phyloP scores from a whole-genome alignment of 2,113 vertebrate genomes.

The Procavia capensis region DNA sequence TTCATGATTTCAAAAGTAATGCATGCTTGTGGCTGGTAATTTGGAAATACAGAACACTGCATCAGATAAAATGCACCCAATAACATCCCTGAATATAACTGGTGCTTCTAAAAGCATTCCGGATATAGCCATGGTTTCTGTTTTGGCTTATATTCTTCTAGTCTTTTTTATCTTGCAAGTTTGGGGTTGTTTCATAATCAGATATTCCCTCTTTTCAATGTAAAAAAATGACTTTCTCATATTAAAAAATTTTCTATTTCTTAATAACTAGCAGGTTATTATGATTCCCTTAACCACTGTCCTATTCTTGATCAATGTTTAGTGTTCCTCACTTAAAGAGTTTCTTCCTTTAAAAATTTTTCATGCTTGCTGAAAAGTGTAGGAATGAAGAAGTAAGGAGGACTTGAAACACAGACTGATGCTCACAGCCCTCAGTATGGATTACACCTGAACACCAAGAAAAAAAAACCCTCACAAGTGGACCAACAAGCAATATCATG shows the following conservation, averaged over 20 bases:
- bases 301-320: constrained; percentile 35
- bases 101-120: not conserved
- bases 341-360: too few relatives aligned
- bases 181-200: not conserved
- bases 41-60: not conserved
- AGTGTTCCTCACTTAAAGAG: not conserved
- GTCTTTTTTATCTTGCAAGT: not conserved
- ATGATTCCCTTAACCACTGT: constrained; percentile 9
- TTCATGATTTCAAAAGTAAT: not conserved
- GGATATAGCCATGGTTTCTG: not conserved
- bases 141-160: not conserved
- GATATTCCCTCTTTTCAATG: not conserved
- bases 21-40: not conserved
- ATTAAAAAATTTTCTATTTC: not conserved
- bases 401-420: too few relatives aligned
- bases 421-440: too few relatives aligned
- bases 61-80: not conserved
- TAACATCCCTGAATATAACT: rapidly evolving
- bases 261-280: constrained; percentile 18
- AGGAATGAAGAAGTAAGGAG: too few relatives aligned
- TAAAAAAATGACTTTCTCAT: not conserved
- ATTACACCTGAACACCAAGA: too few relatives aligned
- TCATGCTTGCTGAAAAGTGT: too few relatives aligned
- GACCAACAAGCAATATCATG: too few relatives aligned
- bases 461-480: too few relatives aligned